Conservation (phyloP, 2,113 vertebrate species). For the Stictonetta naevosa region DNA sequence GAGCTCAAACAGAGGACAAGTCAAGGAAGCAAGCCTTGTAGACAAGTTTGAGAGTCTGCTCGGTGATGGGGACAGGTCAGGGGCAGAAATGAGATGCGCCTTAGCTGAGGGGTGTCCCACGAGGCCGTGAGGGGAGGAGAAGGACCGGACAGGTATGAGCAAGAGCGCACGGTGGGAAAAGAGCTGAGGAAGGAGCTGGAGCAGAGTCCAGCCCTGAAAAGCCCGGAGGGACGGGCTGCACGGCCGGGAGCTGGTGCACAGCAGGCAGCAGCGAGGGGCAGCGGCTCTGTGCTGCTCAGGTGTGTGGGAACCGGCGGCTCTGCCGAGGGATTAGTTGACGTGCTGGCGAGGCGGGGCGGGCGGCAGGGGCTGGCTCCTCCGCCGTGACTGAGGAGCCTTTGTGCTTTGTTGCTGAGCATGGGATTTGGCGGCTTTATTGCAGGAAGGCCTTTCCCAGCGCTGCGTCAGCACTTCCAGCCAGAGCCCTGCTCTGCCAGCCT, state of each 20-base stretch:
- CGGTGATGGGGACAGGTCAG: background rate
- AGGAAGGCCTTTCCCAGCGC: constrained; percentile 49
- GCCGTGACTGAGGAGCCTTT: constrained; percentile 69
- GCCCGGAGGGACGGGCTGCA: background rate
- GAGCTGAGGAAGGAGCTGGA: background rate
- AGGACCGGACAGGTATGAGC: background rate
- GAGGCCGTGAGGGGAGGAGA: background rate
- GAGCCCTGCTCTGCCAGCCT: constrained; percentile 50
- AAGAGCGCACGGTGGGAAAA: background rate
- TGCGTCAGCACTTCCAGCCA: constrained; percentile 71
- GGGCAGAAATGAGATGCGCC: background rate
- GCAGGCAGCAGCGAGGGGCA: background rate
- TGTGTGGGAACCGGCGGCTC: constrained; percentile 63
- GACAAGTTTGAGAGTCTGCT: background rate
- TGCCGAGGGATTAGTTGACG: constrained; percentile 8
- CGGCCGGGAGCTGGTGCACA: background rate
- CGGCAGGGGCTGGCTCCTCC: constrained; percentile 47
- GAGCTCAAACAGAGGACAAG: background rate
- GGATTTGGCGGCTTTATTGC: constrained; percentile 67
- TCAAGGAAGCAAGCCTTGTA: background rate
- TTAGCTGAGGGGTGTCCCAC: background rate
- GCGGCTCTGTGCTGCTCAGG: background rate
- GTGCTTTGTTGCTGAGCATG: constrained; percentile 80
- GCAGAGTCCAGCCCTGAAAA: background rate
- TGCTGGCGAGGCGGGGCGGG: constrained; percentile 11